Conservation (phyloP, 2,113 vertebrate species). For the Falcunculus frontatus region DNA sequence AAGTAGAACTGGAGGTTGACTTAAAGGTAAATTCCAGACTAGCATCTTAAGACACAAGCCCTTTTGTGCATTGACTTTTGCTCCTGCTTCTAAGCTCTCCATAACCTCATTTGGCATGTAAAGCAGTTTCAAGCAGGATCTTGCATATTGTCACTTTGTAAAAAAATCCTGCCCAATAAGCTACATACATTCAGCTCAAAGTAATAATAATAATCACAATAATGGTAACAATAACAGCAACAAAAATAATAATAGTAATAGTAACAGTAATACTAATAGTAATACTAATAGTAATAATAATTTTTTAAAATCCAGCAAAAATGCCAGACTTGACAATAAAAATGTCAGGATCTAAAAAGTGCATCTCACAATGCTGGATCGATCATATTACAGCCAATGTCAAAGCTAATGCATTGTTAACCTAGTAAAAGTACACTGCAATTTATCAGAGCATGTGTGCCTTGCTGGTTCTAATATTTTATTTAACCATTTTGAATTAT, state of each 20-base stretch:
- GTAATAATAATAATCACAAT: background rate
- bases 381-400: constrained; percentile 43
- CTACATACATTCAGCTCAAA: constrained; percentile 28
- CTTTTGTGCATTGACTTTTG: constrained; percentile 77
- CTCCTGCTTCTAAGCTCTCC: constrained; percentile 47
- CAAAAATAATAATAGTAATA: no score
- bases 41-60: constrained; percentile 82
- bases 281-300: no score
- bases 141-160: constrained; percentile 78
- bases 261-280: no score
- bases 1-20: constrained; percentile 71
- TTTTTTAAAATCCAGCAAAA: constrained; percentile 5
- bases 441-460: background rate
- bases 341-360: background rate
- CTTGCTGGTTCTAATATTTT: background rate
- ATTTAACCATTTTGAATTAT: background rate
- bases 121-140: constrained; percentile 79
- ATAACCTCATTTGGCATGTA: constrained; percentile 65
- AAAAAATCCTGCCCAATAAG: constrained; percentile 31
- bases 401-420: constrained; percentile 33
- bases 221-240: background rate
- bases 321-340: constrained; percentile 54
- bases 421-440: constrained; percentile 13
- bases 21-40: constrained; percentile 89
- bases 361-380: constrained; percentile 16